phyloP scores from a whole-genome alignment of 1,140 invertebrate genomes.

The Drosophila murphyi region DNA sequence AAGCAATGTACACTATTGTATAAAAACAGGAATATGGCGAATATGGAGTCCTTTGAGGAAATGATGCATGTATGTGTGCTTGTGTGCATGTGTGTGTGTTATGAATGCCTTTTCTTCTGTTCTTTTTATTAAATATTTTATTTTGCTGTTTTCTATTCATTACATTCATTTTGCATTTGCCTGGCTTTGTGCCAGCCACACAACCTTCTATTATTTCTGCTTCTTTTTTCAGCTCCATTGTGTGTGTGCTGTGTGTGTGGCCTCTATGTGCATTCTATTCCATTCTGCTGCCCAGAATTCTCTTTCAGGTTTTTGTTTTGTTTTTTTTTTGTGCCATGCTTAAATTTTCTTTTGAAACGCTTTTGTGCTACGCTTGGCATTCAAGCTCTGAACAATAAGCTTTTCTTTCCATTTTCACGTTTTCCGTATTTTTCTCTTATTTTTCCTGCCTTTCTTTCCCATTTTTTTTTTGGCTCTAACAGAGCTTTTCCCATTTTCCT shows the following conservation, averaged over 20 bases:
- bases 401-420: slow-evolving; percentile 44
- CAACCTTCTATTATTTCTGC: slow-evolving; percentile 58
- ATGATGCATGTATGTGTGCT: not conserved
- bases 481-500: too few relatives aligned
- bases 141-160: slow-evolving; percentile 50
- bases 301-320: slow-evolving; percentile 39
- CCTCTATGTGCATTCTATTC: slow-evolving; percentile 48
- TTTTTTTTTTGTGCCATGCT: slow-evolving; percentile 41
- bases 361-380: slow-evolving; percentile 56
- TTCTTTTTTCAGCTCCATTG: slow-evolving; percentile 53
- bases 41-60: not conserved
- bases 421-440: slow-evolving; percentile 38
- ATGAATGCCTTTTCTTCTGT: slow-evolving; percentile 36
- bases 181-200: slow-evolving; percentile 49
- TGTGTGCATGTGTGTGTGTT: slow-evolving; percentile 1
- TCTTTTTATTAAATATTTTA: slow-evolving; percentile 53
- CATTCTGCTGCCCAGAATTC: slow-evolving; percentile 32
- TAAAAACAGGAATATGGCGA: not conserved
- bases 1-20: too few relatives aligned
- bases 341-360: slow-evolving; percentile 63
- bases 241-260: slow-evolving; percentile 27
- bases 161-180: slow-evolving; percentile 60
- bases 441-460: slow-evolving; percentile 14
- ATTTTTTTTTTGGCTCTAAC: not conserved
- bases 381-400: slow-evolving; percentile 63